Conservation (phyloP, 2,113 vertebrate genomes). For the Vidua chalybeata region DNA sequence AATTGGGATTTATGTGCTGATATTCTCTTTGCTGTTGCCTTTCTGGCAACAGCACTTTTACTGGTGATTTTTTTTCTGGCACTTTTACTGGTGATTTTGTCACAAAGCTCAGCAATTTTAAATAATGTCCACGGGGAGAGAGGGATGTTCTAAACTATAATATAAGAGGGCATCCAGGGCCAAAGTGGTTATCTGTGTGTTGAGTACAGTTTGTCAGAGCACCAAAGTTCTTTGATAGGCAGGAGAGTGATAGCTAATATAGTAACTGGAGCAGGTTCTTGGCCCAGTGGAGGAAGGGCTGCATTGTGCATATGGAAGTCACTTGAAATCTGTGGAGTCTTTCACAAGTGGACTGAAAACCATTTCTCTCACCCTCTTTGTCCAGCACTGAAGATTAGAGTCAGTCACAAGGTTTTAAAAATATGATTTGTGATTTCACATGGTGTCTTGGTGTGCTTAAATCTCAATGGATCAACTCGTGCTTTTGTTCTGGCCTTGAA, state of each 20-base stretch:
- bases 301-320: accelerated
- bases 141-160: not conserved
- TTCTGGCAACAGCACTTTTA: not conserved
- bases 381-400: not conserved
- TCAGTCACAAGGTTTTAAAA: not conserved
- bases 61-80: not conserved
- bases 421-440: not conserved
- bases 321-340: not conserved
- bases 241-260: not conserved
- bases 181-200: not conserved
- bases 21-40: not conserved
- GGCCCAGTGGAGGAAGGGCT: not conserved
- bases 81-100: not conserved
- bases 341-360: not conserved
- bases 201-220: not conserved
- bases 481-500: not conserved
- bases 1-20: not conserved
- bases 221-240: not conserved
- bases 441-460: not conserved
- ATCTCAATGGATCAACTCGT: not conserved
- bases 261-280: not conserved
- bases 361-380: not conserved
- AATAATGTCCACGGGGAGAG: not conserved
- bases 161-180: not conserved
- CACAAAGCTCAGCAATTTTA: not conserved